These are phyloP conservation scores for Mythimna pallens DNA, from an alignment of 2,888 invertebrate species.

Conservation along the genomic window DNA sequence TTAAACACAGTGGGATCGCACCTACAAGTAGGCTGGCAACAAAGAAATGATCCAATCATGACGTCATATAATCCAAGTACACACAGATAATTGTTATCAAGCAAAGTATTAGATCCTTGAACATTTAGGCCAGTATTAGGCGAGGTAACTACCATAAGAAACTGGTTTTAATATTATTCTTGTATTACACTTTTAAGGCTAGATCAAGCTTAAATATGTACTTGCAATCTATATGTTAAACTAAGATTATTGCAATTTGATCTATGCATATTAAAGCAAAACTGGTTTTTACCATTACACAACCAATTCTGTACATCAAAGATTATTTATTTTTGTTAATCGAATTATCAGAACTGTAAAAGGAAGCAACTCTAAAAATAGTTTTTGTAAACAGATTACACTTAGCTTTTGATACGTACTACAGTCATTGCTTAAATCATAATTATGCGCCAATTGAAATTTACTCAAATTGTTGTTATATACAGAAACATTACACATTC, in stretches of 20 bases:
- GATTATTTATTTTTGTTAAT: neutral
- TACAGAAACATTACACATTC: neutral
- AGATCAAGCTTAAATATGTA: slow-evolving; percentile 39
- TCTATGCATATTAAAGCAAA: neutral
- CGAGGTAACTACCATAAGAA: slow-evolving; percentile 33
- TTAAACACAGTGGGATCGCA: neutral
- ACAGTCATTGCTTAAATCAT: neutral
- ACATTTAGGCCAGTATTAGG: slow-evolving; percentile 56
- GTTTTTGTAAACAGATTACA: slow-evolving; percentile 6
- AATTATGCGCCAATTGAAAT: neutral
- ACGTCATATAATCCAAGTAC: slow-evolving; percentile 53
- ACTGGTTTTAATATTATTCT: slow-evolving; percentile 59
- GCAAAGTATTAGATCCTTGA: slow-evolving; percentile 57
- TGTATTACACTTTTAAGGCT: slow-evolving; percentile 24
- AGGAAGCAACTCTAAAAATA: neutral
- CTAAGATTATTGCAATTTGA: slow-evolving; percentile 22
- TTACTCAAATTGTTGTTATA: neutral
- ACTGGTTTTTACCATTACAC: slow-evolving; percentile 9
- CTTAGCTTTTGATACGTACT: slow-evolving; percentile 2
- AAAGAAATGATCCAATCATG: slow-evolving; percentile 29
- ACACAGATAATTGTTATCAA: slow-evolving; percentile 56
- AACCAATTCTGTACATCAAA: neutral
- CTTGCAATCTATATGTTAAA: slow-evolving; percentile 32
- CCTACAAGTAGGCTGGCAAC: neutral
- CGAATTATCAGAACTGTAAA: neutral